These are phyloP conservation scores for Eremophila alpestris DNA, from an alignment of 2,797 vertebrate genomes.

Conservation along the genomic window DNA sequence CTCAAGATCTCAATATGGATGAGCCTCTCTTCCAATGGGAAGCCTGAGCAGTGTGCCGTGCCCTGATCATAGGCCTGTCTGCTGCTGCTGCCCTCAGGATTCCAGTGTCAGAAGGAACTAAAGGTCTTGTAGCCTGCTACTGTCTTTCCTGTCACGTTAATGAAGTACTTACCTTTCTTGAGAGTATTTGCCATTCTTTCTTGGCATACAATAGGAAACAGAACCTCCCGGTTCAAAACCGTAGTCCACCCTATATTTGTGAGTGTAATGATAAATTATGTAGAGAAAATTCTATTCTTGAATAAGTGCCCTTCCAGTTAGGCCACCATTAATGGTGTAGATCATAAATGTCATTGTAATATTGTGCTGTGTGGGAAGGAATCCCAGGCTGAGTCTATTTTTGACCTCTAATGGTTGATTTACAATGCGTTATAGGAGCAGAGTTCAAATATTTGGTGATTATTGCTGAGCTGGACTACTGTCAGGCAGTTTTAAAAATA, in stretches of 20 bases:
- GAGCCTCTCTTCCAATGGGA: rapidly evolving
- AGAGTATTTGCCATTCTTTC: background rate
- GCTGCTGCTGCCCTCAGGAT: rapidly evolving
- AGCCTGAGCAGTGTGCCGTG: background rate
- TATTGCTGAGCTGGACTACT: background rate
- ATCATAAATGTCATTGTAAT: background rate
- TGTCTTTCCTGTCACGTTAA: background rate
- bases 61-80: background rate
- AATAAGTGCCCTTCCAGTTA: background rate
- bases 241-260: background rate
- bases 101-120: background rate
- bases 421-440: background rate
- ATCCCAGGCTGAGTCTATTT: background rate
- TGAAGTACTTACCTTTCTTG: background rate
- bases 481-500: background rate
- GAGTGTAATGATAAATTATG: background rate
- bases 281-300: background rate
- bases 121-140: background rate
- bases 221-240: background rate
- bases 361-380: background rate
- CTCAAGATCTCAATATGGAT: background rate
- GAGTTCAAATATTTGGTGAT: background rate
- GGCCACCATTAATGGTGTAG: background rate
- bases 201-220: background rate
- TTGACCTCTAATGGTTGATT: background rate